These are phyloP conservation scores for Corythaeola cristata DNA, from an alignment of 2,113 vertebrate genomes.

Conservation along the genomic window DNA sequence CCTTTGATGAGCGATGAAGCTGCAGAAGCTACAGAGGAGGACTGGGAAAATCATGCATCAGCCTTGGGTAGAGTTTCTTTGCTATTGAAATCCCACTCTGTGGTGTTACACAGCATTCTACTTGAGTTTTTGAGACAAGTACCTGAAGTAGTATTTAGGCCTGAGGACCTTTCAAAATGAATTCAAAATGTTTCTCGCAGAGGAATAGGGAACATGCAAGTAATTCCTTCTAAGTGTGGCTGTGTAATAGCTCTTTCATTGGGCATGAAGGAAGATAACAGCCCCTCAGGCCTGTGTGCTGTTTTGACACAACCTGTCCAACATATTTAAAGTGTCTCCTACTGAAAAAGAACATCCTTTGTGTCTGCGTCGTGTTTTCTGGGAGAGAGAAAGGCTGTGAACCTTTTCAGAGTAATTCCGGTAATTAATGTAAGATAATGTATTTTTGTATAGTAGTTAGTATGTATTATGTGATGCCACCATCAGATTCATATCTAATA, in stretches of 20 bases:
- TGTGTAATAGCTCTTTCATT: not conserved
- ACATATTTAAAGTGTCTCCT: not conserved
- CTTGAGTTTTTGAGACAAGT: not conserved
- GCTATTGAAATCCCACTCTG: not conserved
- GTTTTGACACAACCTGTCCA: not conserved
- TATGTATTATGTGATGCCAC: not conserved
- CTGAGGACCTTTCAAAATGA: not conserved
- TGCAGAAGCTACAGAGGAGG: accelerated
- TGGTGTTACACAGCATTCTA: not conserved
- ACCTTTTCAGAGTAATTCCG: not conserved
- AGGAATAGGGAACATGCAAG: not conserved
- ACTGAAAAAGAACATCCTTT: not conserved
- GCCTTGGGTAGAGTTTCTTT: not conserved
- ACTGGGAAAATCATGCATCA: not conserved
- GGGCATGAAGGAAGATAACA: not conserved
- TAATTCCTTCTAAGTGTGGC: not conserved
- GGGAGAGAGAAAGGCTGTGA: not conserved
- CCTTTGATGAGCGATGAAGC: accelerated
- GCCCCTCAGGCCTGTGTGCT: not conserved
- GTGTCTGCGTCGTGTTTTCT: not conserved
- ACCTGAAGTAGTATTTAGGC: not conserved
- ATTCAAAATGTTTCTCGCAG: not conserved
- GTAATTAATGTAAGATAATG: not conserved
- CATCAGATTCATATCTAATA: slow-evolving; percentile 22
- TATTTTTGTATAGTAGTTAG: not conserved